A percentile compares a stretch with the other conserved stretches of the same genome.
These are phyloP conservation scores for Caloenas nicobarica DNA, from an alignment of 2,113 vertebrate species.

Conservation along the genomic window DNA sequence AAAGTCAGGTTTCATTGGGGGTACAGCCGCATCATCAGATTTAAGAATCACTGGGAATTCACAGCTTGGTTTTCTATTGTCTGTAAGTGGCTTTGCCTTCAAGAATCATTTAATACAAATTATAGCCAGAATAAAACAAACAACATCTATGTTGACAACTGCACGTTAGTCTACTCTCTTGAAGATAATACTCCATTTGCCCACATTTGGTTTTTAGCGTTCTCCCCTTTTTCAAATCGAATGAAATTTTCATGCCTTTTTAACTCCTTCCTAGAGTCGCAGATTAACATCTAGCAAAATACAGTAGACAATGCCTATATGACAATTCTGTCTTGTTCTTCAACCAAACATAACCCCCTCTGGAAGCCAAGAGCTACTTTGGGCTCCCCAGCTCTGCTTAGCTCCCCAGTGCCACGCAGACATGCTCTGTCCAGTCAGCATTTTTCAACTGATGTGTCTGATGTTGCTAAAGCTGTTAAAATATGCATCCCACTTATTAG, in stretches of 20 bases:
- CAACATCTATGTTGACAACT: neutral
- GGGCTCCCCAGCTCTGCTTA: neutral
- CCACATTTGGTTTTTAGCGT: neutral
- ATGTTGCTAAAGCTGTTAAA: neutral
- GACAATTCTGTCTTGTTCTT: neutral
- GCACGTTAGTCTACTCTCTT: neutral
- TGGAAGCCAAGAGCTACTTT: neutral
- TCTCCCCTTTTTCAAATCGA: neutral
- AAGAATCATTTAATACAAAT: neutral
- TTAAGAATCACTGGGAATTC: neutral
- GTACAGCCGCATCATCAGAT: neutral
- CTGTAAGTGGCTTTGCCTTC: neutral
- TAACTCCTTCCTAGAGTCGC: neutral
- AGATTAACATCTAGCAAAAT: neutral
- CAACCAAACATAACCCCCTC: neutral
- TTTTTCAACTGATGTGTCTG: neutral
- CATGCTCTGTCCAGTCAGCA: neutral
- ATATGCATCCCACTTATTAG: neutral
- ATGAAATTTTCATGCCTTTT: neutral
- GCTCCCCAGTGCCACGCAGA: neutral
- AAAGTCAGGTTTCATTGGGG: neutral
- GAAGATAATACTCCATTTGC: neutral
- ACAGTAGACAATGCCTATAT: neutral
- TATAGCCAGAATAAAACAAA: neutral
- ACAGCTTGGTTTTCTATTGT: neutral